These are phyloP conservation scores for Manis crassicaudata DNA, from an alignment of 2,797 vertebrate genomes.

Conservation along the genomic window DNA sequence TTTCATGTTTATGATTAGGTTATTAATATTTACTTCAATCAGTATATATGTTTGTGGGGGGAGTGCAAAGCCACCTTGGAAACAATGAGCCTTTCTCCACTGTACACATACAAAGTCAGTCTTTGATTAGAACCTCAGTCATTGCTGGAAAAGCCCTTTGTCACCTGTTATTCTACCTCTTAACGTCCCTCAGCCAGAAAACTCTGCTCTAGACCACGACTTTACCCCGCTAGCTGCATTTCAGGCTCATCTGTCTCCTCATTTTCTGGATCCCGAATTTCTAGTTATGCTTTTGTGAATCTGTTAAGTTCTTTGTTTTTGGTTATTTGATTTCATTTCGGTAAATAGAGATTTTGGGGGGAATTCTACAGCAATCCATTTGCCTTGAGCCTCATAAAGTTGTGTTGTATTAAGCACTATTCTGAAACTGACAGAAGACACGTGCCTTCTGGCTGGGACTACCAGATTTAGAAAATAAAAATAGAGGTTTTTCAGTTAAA, in stretches of 20 bases:
- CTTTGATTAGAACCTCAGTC: not conserved
- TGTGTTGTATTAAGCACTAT: not conserved
- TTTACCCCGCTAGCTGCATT: not conserved
- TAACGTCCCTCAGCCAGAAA: not conserved
- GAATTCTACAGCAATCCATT: not conserved
- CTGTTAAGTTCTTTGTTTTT: not conserved
- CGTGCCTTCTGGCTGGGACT: not conserved
- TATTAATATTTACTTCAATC: not conserved
- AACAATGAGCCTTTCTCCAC: not conserved
- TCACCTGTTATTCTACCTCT: not conserved
- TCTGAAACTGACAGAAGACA: not conserved
- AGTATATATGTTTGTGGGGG: rapidly evolving
- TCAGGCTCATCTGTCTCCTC: not conserved
- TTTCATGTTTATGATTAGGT: not conserved
- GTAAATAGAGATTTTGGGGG: not conserved
- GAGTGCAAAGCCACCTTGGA: not conserved
- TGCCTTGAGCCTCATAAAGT: not conserved
- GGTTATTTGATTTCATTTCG: not conserved
- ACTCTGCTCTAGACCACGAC: not conserved
- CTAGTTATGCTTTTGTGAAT: not conserved
- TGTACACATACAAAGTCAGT: not conserved
- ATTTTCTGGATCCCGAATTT: not conserved
- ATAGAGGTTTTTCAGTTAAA: not conserved
- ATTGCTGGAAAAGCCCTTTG: not conserved
- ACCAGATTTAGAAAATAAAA: not conserved